Evolutionary conservation across 2,888 invertebrate genomes (phyloP).

Genomic region (Drosophila rellima): DNA sequence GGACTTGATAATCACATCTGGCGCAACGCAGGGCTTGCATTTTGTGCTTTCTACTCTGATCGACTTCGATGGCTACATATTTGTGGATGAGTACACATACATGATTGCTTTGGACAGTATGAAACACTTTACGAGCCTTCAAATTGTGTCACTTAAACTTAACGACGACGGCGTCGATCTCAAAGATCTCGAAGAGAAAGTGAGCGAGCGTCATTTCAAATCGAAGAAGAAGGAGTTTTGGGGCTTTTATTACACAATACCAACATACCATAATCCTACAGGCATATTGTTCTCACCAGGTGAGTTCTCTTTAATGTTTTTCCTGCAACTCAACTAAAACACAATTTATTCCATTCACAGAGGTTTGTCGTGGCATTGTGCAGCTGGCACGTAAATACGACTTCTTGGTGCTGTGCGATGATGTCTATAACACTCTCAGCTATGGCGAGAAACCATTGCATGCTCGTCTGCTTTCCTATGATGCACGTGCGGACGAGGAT

Average conservation of each 20-base stretch:
- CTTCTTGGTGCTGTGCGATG: conserved; percentile 87
- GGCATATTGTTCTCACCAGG: conserved; percentile 86
- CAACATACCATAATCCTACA: conserved; percentile 88
- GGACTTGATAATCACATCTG: conserved; percentile 87
- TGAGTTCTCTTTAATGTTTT: conserved; percentile 52
- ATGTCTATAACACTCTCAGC: conserved; percentile 88
- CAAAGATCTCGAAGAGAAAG: conserved; percentile 85
- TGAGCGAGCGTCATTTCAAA: conserved; percentile 82
- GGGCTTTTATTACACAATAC: conserved; percentile 87
- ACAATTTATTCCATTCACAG: conserved; percentile 60
- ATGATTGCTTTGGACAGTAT: conserved; percentile 88
- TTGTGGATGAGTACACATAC: conserved; percentile 89
- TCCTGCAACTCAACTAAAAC: neutral
- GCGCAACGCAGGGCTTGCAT: conserved; percentile 88
- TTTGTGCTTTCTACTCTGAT: conserved; percentile 87
- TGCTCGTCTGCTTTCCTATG: conserved; percentile 87
- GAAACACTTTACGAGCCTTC: conserved; percentile 87
- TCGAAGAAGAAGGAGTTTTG: conserved; percentile 86
- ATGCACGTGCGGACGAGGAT: conserved; percentile 83
- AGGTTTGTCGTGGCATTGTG: conserved; percentile 85
- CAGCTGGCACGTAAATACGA: conserved; percentile 85
- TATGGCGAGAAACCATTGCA: conserved; percentile 86
- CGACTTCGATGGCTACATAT: conserved; percentile 87
- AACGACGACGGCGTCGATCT: conserved; percentile 87
- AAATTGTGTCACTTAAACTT: conserved; percentile 87